Evolutionary conservation across 2,797 vertebrate species (phyloP), one percentile per base, ranked within the genome.

Genomic region (Masticophis lateralis): DNA sequence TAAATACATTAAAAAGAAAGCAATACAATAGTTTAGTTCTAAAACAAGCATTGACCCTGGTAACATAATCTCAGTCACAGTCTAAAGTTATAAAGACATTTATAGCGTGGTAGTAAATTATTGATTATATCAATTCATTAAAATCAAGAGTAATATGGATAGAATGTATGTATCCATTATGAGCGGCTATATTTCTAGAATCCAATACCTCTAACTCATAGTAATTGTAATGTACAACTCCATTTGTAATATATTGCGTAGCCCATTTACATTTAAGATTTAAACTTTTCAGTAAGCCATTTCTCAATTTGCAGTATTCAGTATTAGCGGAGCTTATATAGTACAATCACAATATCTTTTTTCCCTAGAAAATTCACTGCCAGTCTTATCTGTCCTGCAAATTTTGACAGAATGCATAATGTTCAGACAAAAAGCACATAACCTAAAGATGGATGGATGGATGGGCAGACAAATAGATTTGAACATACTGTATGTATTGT

Each of bases 81-180:
- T 92, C 91, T 90, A 96, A 95, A 69, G 69, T 95, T 94, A 95
- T 96, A 97, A 98, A 97, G 97, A 97, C 97, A 97, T 97, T 97
- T 97, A 97, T 93, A 94, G 93, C 94, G 94, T 94, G 95, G 95
- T 96, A 97, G 97, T 95, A 95, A 96, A 97, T 96, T 97, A 93
- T 95, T 95, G 90, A 95, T 96, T 95, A 95, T 94, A 94, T 1
- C 47, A 25, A 92, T 93, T 97, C 95, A 97, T 97, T 97, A 95
- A 97, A 97, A 97, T 97, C 94, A 92, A 95, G 22, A 90, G 94
- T 94, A 95, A 96, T 94, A 96, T 92, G 95, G 93, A 97, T 96
- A 96, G 97, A 97, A 97, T 95, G 93, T 94, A 92, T 95, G 93
- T 94, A 92, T 95, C 93, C 94, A 90, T 93, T 96, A 95, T 94